Evolutionary conservation across 2,113 vertebrate genomes (phyloP), one percentile per base, ranked within the genome.

Genomic region (Cheilinus undulatus): DNA sequence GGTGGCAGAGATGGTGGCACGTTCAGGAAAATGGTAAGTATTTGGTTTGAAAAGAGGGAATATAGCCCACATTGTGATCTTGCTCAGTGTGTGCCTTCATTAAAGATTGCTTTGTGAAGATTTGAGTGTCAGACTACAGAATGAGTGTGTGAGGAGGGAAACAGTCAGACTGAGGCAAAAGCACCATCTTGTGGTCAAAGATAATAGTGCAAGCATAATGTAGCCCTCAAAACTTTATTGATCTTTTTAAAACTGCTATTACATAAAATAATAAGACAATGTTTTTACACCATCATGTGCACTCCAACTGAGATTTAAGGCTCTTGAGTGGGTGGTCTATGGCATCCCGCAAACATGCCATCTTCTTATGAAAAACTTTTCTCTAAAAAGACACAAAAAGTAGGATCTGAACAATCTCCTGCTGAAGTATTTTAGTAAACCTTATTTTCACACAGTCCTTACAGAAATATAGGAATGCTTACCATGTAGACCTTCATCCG

Each of bases 401-500:
- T 27, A 40, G 8, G 42, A 11, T 24, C 20, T 63, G 4, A 65
- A 56, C 27, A 14, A 1, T 46, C n/a, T 9, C n/a, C 56, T 19
- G 7, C 27, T 53, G 4, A 22, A 17, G 7, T 9, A 61, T 22
- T 64, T 1, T 7, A 26, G 4, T 11, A 27, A 20, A 24, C 2
- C 3, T 13, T 42, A 11, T 19, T 11, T 61, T n/a, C n/a, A 34
- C 4, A 14, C 1, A 51, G 1, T 43, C 11, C 17, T 3, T 7
- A 64, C 26, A 59, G 4, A n/a, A n/a, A n/a, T n/a, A 11, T 1
- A 8, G 9, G 4, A 5, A 43, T 34, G 87, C 93, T 92, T 84
- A 96, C 94, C 34, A 95, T 59, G 70, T 92, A 96, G 48, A 89
- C 72, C 70, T 84, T 92, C 20, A 95, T 68, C 13, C 95, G 78